Percentiles rank a stretch among this genome's conserved stretches.
phyloP scores from a whole-genome alignment of 2,888 invertebrate genomes.

The Schizaphis graminum region DNA sequence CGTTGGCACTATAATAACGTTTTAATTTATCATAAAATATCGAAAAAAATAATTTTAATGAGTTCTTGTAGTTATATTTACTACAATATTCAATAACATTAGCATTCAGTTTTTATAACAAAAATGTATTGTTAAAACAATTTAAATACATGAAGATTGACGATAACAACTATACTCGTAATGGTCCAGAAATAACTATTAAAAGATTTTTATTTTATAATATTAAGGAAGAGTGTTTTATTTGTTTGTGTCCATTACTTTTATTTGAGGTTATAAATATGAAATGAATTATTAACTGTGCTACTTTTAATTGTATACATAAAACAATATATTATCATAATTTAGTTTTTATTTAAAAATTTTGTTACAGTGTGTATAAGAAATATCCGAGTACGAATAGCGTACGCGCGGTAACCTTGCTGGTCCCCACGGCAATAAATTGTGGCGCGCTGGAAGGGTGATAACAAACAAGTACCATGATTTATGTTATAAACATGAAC shows the following conservation, averaged over 20 bases:
- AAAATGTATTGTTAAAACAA: not conserved
- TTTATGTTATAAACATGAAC: not conserved
- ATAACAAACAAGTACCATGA: constrained; percentile 4
- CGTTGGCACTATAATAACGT: too few species aligned
- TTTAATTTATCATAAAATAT: too few species aligned
- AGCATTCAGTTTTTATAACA: not conserved
- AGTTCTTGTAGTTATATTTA: not conserved
- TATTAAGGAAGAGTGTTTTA: not conserved
- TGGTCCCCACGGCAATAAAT: not conserved
- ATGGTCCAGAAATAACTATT: not conserved
- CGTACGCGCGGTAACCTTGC: not conserved
- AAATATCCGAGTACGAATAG: not conserved
- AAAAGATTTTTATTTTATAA: not conserved
- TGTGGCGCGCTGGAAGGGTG: not conserved
- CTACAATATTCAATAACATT: not conserved
- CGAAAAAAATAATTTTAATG: too few species aligned
- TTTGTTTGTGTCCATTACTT: not conserved
- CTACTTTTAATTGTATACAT: not conserved
- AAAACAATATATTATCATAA: not conserved
- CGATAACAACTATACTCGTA: not conserved
- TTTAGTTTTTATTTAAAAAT: not conserved
- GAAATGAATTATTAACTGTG: too few species aligned
- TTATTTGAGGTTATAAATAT: not conserved
- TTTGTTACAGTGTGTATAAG: not conserved
- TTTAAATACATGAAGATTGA: not conserved